A percentile compares a stretch with the other conserved stretches of the same genome.
These are phyloP conservation scores for Notodonta ziczac DNA, from an alignment of 2,888 invertebrate genomes.

Conservation along the genomic window DNA sequence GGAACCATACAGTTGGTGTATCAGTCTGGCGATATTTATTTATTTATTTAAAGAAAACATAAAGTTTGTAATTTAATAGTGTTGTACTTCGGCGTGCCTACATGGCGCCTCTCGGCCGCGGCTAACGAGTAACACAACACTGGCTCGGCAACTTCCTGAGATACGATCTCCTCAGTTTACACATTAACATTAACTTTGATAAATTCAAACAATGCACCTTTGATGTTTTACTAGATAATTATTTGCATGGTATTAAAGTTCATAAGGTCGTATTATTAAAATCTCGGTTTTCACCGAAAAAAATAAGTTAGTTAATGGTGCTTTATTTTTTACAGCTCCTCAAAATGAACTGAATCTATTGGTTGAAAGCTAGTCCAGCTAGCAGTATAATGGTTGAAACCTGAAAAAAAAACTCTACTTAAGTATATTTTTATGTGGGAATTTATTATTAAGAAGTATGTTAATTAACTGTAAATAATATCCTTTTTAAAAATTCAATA, in stretches of 20 bases:
- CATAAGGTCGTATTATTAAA: background rate
- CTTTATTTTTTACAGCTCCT: too few relatives aligned
- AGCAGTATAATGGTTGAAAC: too few relatives aligned
- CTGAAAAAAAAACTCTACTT: too few relatives aligned
- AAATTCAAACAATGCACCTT: background rate
- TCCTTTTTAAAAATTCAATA: too few relatives aligned
- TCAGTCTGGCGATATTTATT: too few relatives aligned
- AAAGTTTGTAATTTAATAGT: constrained; percentile 36
- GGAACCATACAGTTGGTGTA: too few relatives aligned
- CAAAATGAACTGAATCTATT: too few relatives aligned
- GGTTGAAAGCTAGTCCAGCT: too few relatives aligned
- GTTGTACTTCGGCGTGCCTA: constrained; percentile 20
- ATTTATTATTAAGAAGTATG: too few relatives aligned
- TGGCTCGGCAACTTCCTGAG: constrained; percentile 13
- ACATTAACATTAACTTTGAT: constrained; percentile 14
- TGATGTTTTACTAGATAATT: background rate
- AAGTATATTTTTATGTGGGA: too few relatives aligned
- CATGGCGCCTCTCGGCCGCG: constrained; percentile 12
- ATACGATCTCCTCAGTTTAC: constrained; percentile 17
- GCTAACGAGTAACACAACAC: constrained; percentile 30
- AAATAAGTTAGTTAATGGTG: background rate
- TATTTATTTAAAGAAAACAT: constrained; percentile 10
- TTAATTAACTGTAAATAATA: too few relatives aligned
- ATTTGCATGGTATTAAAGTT: background rate
- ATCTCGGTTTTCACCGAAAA: background rate